phyloP scores from a whole-genome alignment of 1,140 invertebrate genomes.

The Drosophila auraria region DNA sequence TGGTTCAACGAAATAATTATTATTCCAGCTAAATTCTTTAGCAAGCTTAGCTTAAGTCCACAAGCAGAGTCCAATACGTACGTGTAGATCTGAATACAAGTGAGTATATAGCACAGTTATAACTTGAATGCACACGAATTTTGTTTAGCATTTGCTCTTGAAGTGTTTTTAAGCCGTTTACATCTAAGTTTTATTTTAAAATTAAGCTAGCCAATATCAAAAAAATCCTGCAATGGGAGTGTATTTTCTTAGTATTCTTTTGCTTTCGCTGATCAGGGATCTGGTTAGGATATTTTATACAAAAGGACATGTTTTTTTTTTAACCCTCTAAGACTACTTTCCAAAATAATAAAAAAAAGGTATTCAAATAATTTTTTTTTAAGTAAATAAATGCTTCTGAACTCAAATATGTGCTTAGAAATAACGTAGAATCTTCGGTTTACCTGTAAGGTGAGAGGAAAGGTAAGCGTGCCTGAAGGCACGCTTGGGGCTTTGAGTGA shows the following conservation, averaged over 20 bases:
- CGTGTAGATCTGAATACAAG: constrained; percentile 64
- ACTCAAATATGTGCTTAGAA: too few relatives aligned
- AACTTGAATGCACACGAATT: constrained; percentile 63
- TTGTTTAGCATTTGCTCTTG: constrained; percentile 38
- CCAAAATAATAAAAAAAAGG: too few relatives aligned
- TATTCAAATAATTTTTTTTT: too few relatives aligned
- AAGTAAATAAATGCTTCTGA: too few relatives aligned
- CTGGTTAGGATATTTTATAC: too few relatives aligned
- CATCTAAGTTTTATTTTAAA: constrained; percentile 43
- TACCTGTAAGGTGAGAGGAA: too few relatives aligned
- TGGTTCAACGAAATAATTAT: constrained; percentile 37
- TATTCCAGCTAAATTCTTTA: constrained; percentile 35
- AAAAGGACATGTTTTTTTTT: too few relatives aligned
- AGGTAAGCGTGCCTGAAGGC: too few relatives aligned
- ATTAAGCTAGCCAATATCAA: constrained; percentile 7
- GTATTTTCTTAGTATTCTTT: neutral
- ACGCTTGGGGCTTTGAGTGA: too few relatives aligned
- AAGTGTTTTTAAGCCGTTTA: constrained; percentile 54
- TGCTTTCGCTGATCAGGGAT: neutral
- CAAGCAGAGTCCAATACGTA: constrained; percentile 65
- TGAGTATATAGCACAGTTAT: constrained; percentile 78
- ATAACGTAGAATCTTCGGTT: too few relatives aligned
- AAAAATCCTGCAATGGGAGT: neutral
- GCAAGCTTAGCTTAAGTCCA: constrained; percentile 8
- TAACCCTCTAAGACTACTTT: too few relatives aligned